Evolutionary conservation across 1,140 invertebrate species (phyloP).

Genomic region (Monochamus saltuarius): DNA sequence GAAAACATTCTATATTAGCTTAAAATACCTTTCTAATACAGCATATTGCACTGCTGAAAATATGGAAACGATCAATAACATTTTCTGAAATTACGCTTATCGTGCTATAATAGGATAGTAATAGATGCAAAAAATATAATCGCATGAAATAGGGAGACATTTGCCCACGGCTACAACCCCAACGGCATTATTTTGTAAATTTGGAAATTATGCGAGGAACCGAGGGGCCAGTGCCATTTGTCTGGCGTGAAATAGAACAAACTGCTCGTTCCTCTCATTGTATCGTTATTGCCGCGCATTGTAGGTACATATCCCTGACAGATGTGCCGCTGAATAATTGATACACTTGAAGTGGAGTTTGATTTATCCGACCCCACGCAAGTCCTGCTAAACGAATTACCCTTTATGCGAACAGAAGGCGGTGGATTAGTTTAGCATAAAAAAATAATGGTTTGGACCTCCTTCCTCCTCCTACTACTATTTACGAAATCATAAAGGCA

Average conservation of each 20-base stretch:
- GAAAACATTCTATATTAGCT: too few relatives aligned
- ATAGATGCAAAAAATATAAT: too few relatives aligned
- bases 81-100: too few relatives aligned
- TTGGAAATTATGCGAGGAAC: constrained; percentile 29
- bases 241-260: constrained; percentile 27
- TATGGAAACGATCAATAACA: too few relatives aligned
- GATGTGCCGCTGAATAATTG: constrained; percentile 43
- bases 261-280: constrained; percentile 30
- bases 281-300: constrained; percentile 25
- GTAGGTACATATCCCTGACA: constrained; percentile 38
- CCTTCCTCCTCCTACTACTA: too few relatives aligned
- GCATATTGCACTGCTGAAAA: too few relatives aligned
- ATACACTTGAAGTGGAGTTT: constrained; percentile 37
- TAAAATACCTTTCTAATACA: too few relatives aligned
- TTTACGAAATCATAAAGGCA: too few relatives aligned
- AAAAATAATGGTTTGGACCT: constrained; percentile 27
- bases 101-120: too few relatives aligned
- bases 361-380: constrained; percentile 36
- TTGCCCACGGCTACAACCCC: neutral
- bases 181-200: constrained; percentile 28
- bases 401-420: constrained; percentile 23
- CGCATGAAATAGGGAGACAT: too few relatives aligned
- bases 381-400: constrained; percentile 22
- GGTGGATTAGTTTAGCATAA: constrained; percentile 26
- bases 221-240: constrained; percentile 26